Percentiles rank a stretch among this genome's conserved stretches.
phyloP scores from a whole-genome alignment of 2,888 invertebrate genomes.

The Cataglyphis rosenhaueri region DNA sequence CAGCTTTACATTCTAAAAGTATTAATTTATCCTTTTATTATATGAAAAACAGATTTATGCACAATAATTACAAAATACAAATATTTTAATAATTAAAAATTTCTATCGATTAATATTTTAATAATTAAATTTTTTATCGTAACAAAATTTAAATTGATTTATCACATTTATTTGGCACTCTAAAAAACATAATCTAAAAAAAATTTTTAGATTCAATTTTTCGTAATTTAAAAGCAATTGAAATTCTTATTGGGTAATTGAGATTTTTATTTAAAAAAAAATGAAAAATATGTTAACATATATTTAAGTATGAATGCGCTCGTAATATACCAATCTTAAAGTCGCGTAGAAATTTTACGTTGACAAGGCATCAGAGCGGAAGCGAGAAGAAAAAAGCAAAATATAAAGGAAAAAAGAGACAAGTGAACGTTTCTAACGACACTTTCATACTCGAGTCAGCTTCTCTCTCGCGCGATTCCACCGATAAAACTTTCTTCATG shows the following conservation, averaged over 20 bases:
- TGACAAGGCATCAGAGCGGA: not conserved
- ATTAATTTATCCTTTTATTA: not conserved
- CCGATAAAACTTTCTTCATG: slow-evolving; percentile 60
- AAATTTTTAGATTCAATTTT: not conserved
- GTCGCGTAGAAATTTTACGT: not conserved
- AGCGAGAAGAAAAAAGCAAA: not conserved
- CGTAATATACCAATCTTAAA: not conserved
- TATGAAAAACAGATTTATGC: not conserved
- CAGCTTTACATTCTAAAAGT: not conserved
- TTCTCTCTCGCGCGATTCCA: slow-evolving; percentile 50
- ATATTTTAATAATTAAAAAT: not conserved
- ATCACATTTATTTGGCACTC: not conserved
- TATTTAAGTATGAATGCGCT: not conserved
- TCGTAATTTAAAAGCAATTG: not conserved
- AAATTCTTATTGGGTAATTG: not conserved
- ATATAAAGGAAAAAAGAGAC: slow-evolving; percentile 17
- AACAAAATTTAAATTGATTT: not conserved
- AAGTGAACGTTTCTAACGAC: slow-evolving; percentile 52
- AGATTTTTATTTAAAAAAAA: not conserved
- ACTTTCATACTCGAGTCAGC: slow-evolving; percentile 56
- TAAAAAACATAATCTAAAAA: not conserved
- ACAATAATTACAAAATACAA: not conserved
- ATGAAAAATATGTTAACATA: not conserved
- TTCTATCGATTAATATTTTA: not conserved
- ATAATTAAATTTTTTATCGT: not conserved